Evolutionary conservation across 2,888 invertebrate genomes (phyloP), one percentile per base, ranked within the genome.

Genomic region (Fabriciana adippe): DNA sequence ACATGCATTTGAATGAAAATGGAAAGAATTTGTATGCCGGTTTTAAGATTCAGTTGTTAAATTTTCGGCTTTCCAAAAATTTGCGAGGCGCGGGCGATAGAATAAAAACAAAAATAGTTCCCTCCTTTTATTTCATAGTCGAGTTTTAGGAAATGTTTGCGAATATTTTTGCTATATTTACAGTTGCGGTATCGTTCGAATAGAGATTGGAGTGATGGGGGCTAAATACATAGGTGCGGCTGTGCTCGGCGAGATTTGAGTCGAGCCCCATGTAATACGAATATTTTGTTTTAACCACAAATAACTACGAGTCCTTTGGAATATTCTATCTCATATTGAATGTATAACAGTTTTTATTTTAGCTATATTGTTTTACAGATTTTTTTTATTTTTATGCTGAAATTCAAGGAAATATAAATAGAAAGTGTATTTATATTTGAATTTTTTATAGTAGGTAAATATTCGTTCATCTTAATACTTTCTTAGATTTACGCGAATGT

Each of bases 1-100:
- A 73, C 70, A 72, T 70, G 66, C 70, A 71, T 74, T 74, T 73
- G 63, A 72, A 70, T 73, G 67, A 68, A 71, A 64, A 63, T 67
- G 55, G 64, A 71, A 65, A 69, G 67, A 72, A 66, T 72, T 72
- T 55, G 60, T 51, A 61, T 56, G 55, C 68, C 64, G 61, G 55
- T 68, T 68, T 68, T 68, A 68, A 68, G 68, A 65, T 65, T 60
- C 68, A 65, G 60, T 68, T 65, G 64, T 68, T 68, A 55, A 64
- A 65, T 64, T 68, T 61, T 64, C 31, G 60, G 60, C 64, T 68
- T 65, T 47, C 67, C 45, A 65, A 68, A 60, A 61, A 55, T 47
- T 50, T 61, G 18, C 60, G 60, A 48, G 55, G 66, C 60, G 61
- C 66, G 50, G 50, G 66, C 60, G 61, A 66, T 66, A 48, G 60